These are phyloP conservation scores for Pachycephus smyrnensis DNA, from an alignment of 2,888 invertebrate species.

Conservation along the genomic window DNA sequence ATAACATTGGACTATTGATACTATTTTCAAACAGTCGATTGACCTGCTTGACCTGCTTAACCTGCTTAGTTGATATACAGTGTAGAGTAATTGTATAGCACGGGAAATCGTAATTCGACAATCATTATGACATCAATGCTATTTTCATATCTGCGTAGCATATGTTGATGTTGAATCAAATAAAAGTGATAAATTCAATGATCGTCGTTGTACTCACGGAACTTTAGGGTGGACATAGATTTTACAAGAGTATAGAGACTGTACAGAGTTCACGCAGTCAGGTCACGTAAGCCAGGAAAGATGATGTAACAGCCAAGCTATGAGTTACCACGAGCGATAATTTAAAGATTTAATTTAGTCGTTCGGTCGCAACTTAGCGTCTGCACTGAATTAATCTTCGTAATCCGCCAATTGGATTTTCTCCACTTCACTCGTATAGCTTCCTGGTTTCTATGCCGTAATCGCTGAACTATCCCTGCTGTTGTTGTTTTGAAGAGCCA, in stretches of 20 bases:
- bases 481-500: neutral
- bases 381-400: conserved; percentile 60
- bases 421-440: neutral
- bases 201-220: neutral
- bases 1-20: neutral
- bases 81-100: neutral
- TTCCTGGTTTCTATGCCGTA: neutral
- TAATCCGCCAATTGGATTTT: conserved; percentile 41
- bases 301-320: conserved; percentile 26
- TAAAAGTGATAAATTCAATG: neutral
- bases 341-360: conserved; percentile 56
- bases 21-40: no score
- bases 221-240: neutral
- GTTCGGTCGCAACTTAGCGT: conserved; percentile 20
- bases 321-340: conserved; percentile 51
- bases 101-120: no score
- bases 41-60: no score
- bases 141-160: no score
- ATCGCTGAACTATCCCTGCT: neutral
- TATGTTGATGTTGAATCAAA: neutral
- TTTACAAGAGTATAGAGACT: neutral
- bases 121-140: no score
- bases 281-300: neutral
- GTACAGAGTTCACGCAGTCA: neutral
- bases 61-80: neutral